Percentiles rank a stretch among this genome's conserved stretches.
Conservation (phyloP, 1,140 invertebrate genomes). For the Calephelis virginiensis region DNA sequence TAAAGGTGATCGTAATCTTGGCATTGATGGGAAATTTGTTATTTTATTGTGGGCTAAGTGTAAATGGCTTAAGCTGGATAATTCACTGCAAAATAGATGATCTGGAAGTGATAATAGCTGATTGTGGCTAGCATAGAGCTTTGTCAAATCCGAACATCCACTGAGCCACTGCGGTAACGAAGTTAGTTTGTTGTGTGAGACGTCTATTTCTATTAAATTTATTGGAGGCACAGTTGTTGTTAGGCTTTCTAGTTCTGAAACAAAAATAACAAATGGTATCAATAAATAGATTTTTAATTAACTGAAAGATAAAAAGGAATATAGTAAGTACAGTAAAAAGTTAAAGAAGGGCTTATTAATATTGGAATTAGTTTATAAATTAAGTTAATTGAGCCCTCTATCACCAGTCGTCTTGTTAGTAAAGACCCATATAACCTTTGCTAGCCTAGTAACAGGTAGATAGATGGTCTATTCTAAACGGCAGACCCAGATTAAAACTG, state of each 20-base stretch:
- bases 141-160: slow-evolving; percentile 85
- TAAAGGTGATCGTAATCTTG: slow-evolving; percentile 82
- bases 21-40: slow-evolving; percentile 83
- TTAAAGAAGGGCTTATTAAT: too few species aligned
- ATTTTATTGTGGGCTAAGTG: slow-evolving; percentile 88
- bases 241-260: slow-evolving; percentile 83
- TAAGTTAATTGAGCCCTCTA: too few species aligned
- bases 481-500: too few species aligned
- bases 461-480: too few species aligned
- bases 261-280: slow-evolving; percentile 19
- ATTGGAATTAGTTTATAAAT: too few species aligned
- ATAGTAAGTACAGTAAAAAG: too few species aligned
- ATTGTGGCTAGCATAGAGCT: slow-evolving; percentile 88
- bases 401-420: too few species aligned
- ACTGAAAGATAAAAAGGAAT: too few species aligned
- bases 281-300: too few species aligned
- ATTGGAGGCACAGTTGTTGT: slow-evolving; percentile 82
- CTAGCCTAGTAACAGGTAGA: too few species aligned
- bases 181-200: slow-evolving; percentile 88
- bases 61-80: slow-evolving; percentile 83
- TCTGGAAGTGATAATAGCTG: slow-evolving; percentile 83
- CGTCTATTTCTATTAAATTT: slow-evolving; percentile 86
- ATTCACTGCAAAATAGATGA: slow-evolving; percentile 85
- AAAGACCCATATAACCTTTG: too few species aligned
- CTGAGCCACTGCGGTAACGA: slow-evolving; percentile 88